Evolutionary conservation across 2,113 vertebrate genomes (phyloP).

Genomic region (Notothenia rossii): DNA sequence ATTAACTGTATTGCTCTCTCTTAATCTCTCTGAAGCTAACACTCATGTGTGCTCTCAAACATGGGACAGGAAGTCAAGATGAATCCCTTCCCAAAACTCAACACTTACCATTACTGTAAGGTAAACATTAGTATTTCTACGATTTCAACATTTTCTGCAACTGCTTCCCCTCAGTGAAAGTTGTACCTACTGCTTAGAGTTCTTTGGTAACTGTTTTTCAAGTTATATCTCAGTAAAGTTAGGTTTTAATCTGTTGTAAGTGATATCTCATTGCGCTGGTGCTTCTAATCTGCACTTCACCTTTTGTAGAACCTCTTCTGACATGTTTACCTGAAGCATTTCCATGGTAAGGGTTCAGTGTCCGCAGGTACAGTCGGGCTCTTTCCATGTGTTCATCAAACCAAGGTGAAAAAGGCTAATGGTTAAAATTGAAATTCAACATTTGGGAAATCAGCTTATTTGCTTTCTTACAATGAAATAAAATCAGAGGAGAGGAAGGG

Average conservation of each 20-base stretch:
- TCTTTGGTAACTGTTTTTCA: background rate
- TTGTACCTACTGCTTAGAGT: slow-evolving; percentile 2
- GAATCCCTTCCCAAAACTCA: background rate
- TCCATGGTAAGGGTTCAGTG: background rate
- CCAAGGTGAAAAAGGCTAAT: background rate
- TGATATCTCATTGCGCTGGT: background rate
- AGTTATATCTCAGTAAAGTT: background rate
- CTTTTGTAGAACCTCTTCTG: background rate
- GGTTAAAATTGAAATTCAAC: background rate
- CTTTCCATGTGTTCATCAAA: background rate
- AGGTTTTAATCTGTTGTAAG: background rate
- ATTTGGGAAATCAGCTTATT: background rate
- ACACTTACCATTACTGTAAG: background rate
- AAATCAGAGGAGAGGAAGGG: too few species aligned
- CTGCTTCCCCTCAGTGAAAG: slow-evolving; percentile 6
- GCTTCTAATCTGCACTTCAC: background rate
- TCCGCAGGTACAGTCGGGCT: background rate
- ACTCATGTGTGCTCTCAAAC: slow-evolving; percentile 6
- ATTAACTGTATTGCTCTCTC: too few species aligned
- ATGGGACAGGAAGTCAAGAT: background rate
- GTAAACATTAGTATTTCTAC: slow-evolving; percentile 19
- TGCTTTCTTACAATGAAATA: background rate
- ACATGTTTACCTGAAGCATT: background rate
- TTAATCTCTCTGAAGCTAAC: too few species aligned
- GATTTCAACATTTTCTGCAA: slow-evolving; percentile 4